These are phyloP conservation scores for Aphaenogaster ashmeadi DNA, from an alignment of 1,140 invertebrate genomes.

Conservation along the genomic window DNA sequence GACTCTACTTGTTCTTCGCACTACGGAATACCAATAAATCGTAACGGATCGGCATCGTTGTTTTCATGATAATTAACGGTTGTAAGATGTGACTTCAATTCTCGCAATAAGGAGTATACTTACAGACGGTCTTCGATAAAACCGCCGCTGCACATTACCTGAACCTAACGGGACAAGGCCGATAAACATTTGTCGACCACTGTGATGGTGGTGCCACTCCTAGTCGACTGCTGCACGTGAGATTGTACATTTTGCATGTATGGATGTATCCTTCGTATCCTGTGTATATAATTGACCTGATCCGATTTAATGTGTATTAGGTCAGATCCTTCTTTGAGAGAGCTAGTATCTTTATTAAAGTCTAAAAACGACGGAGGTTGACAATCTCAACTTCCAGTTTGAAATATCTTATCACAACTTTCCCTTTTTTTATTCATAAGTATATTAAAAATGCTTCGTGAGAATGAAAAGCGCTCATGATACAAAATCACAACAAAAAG, in stretches of 20 bases:
- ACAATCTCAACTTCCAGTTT: constrained; percentile 28
- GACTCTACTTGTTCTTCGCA: not conserved
- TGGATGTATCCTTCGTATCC: not conserved
- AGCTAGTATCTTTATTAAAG: not conserved
- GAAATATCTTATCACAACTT: constrained; percentile 27
- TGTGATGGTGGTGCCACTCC: constrained; percentile 63
- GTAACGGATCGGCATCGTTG: not conserved
- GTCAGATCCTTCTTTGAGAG: constrained; percentile 32
- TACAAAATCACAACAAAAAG: not conserved
- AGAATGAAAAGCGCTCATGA: not conserved
- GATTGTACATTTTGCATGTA: not conserved
- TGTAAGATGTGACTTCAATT: constrained; percentile 40
- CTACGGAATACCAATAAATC: not conserved
- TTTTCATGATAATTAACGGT: constrained; percentile 35
- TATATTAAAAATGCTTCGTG: constrained; percentile 4
- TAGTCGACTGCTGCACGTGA: constrained; percentile 31
- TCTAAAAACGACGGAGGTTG: not conserved
- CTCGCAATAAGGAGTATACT: constrained; percentile 38
- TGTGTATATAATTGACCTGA: constrained; percentile 55
- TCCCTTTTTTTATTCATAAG: not conserved
- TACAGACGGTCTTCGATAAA: constrained; percentile 54
- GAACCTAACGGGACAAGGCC: constrained; percentile 71
- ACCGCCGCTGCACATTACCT: constrained; percentile 31
- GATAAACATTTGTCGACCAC: constrained; percentile 69
- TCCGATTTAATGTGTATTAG: constrained; percentile 51